Conservation (phyloP, 2,888 invertebrate genomes). For the Hirudinaria manillensis region DNA sequence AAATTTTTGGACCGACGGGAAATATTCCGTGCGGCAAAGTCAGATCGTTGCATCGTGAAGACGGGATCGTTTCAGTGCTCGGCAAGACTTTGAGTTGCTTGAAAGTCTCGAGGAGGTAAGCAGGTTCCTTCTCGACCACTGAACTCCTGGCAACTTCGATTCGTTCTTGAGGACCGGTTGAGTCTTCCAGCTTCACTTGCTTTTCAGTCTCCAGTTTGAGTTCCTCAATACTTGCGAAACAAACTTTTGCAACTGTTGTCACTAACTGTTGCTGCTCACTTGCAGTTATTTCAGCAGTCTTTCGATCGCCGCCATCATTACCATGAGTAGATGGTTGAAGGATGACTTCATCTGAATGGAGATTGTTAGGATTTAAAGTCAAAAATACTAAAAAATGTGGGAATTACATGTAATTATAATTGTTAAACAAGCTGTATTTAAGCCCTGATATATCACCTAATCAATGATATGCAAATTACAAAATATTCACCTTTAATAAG, state of each 20-base stretch:
- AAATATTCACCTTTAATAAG: constrained; percentile 46
- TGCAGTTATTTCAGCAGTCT: too few relatives aligned
- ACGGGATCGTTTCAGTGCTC: background rate
- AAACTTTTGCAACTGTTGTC: background rate
- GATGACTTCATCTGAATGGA: too few relatives aligned
- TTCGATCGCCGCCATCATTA: too few relatives aligned
- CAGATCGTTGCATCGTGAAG: background rate
- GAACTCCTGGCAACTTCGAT: background rate
- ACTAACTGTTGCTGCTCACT: background rate
- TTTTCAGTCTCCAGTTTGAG: background rate
- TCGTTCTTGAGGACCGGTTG: background rate
- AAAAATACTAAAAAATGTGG: too few relatives aligned
- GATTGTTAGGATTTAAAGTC: too few relatives aligned
- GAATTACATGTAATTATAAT: too few relatives aligned
- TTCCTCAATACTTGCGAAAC: constrained; percentile 1
- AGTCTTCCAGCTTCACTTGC: too few relatives aligned
- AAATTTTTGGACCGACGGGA: background rate
- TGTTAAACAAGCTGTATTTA: too few relatives aligned
- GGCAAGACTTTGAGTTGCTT: background rate
- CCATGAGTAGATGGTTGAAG: too few relatives aligned
- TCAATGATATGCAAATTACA: background rate
- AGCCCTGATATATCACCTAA: too few relatives aligned
- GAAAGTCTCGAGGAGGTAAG: constrained; percentile 5
- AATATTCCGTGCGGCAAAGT: background rate
- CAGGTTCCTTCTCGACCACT: background rate